Evolutionary conservation across 1,140 invertebrate species (phyloP), one percentile per base, ranked within the genome.

Genomic region (Solenopsis invicta): DNA sequence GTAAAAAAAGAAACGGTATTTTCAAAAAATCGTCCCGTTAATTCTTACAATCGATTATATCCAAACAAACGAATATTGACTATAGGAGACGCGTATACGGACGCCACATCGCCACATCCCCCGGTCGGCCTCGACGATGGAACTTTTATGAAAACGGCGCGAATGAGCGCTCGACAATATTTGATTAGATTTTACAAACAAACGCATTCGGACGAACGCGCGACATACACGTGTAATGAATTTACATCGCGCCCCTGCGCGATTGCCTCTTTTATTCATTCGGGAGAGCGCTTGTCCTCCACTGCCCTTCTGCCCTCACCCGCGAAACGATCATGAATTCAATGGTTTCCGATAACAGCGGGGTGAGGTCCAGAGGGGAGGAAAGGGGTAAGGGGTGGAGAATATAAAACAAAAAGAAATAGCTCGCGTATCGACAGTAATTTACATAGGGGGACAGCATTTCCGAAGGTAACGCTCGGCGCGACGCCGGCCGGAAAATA

Each of bases 131-230:
- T 34, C n/a, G 50, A 41, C 78, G 37, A 56, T 18, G n/a, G 29
- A 61, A 61, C 41, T 84, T 84, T 84, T 61, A 75, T 61, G 74
- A 84, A 84, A 84, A 84, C 59, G 80, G 80, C 80, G 80, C 80
- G 80, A 84, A 84, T 84, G 69, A 84, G 80, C 67, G 54, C 45
- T 45, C 54, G 80, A 75, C 80, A 84, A 84, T 84, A 84, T 84
- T 84, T 84, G 80, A 84, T 84, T 84, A 84, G 80, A 84, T 74
- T 84, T 72, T 84, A 54, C 80, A 84, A 84, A 84, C 80, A 82
- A 82, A 81, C 77, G 67, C 67, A 74, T 54, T 48, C 54, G 69
- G 67, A 84, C 80, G 69, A 75, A 71, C 45, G 64, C 34, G 10
- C 78, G 78, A 61, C 80, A 41, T 84, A 84, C 80, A 84, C 56